Conservation (phyloP, 2,888 invertebrate genomes). For the Eutolmus rufibarbis region DNA sequence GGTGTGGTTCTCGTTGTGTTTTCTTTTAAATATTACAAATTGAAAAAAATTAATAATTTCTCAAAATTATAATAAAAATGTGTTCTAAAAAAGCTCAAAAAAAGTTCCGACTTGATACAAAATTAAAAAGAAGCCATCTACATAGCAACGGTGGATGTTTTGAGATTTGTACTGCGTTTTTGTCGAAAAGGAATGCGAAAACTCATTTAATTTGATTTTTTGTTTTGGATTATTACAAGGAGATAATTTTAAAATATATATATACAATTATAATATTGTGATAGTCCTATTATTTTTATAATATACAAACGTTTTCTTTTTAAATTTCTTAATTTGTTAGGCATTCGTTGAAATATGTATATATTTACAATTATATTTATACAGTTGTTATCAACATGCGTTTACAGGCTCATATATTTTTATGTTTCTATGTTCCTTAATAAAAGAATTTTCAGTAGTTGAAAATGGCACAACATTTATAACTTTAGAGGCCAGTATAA, state of each 20-base stretch:
- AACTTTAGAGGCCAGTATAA: too few species aligned
- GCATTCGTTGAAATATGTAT: not conserved
- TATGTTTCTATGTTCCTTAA: too few species aligned
- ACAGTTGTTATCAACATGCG: not conserved
- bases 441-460: too few species aligned
- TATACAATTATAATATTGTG: not conserved
- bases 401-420: too few species aligned
- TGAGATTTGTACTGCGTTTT: conserved; percentile 11
- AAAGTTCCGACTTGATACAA: conserved; percentile 10
- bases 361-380: not conserved
- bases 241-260: not conserved
- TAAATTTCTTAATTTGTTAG: too few species aligned
- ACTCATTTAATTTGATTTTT: not conserved
- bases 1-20: conserved; percentile 20
- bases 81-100: conserved; percentile 23
- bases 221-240: not conserved
- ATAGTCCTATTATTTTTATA: too few species aligned
- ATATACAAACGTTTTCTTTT: too few species aligned
- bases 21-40: not conserved
- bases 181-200: not conserved
- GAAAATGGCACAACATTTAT: too few species aligned
- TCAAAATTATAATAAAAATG: not conserved
- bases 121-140: conserved; percentile 33
- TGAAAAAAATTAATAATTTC: not conserved
- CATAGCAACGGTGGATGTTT: conserved; percentile 17